Percentiles rank a stretch among this genome's conserved stretches.
Evolutionary conservation across 2,888 invertebrate genomes (phyloP).

Genomic region (Stramonita haemastoma): DNA sequence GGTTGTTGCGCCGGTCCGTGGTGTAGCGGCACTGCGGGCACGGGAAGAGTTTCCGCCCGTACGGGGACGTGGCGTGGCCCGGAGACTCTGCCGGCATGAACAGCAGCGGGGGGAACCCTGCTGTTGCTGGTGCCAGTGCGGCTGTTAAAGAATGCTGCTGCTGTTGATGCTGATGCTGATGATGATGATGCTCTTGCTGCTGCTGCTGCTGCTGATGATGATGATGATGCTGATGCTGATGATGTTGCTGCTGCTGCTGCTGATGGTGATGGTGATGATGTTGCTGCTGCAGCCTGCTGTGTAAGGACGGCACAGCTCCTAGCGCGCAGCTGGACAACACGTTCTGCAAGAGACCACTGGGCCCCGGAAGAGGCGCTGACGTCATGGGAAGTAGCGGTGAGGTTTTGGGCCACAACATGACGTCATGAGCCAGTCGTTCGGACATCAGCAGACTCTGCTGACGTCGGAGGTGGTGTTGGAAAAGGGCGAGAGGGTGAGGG

Average conservation of each 20-base stretch:
- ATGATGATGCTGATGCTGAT: too few relatives aligned
- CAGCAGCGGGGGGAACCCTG: background rate
- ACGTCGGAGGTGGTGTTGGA: background rate
- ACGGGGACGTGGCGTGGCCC: constrained; percentile 21
- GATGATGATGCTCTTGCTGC: too few relatives aligned
- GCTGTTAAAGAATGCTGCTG: background rate
- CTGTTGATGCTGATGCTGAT: too few relatives aligned
- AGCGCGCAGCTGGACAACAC: background rate
- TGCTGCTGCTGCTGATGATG: too few relatives aligned
- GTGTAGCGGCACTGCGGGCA: constrained; percentile 76
- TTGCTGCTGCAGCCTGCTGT: too few relatives aligned
- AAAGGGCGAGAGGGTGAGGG: background rate
- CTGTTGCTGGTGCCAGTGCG: background rate
- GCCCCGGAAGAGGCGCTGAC: background rate
- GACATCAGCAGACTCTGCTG: background rate
- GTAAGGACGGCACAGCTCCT: too few relatives aligned
- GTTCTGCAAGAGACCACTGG: background rate
- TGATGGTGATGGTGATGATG: too few relatives aligned
- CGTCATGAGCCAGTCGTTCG: background rate
- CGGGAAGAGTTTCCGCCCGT: constrained; percentile 69
- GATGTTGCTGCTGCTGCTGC: too few relatives aligned
- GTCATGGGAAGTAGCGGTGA: background rate
- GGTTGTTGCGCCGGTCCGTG: constrained; percentile 77
- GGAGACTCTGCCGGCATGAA: too few relatives aligned
- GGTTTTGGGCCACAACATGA: background rate